Base-by-base conservation (phyloP, 2,113 vertebrate genomes). In the Uropsilus gracilis region DNA sequence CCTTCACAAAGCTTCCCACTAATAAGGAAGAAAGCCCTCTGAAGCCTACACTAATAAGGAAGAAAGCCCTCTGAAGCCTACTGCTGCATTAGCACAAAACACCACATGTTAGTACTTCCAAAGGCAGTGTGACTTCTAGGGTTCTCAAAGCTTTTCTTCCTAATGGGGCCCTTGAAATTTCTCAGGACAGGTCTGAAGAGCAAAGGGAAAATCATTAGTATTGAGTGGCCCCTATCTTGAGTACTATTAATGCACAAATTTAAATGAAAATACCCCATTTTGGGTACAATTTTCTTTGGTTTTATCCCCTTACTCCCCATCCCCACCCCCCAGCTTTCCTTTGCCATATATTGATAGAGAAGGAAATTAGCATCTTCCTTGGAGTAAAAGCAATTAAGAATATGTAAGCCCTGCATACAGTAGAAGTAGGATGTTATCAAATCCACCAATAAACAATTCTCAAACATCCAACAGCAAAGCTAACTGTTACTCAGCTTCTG, bases 111-210 rank as follows among this genome's bases (percentile, higher is more conserved):
- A 94, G 97, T 77, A 2, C 91, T 96, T 96, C 82, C 90, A 88
- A 97, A 97, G 98, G 96, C 96, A 97, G 59, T 93, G 94, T 6
- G 39, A 92, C 94, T 98, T 96, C 96, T 95, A 34, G 86, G 91
- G 87, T 94, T 94, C 96, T 96, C 90, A 94, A 93, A 96, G 97
- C 83, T 92, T 85, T 96, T 84, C 73, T 76, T 95, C 46, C 17
- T 94, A 96, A 96, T 11, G 0, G 91, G 98, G 82, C 86, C 94
- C 97, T 96, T 97, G 95, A 97, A 96, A 94, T 89, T 94, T 94
- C 96, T 96, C 57, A 59, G 97, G 89, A 95, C 93, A 95, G 81
- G 80, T 96, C 96, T 78, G 53, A 6, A 0, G 93, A 86, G 94
- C 86, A 94, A 96, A 97, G 95, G 46, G 89, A 95, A 97, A 97